These are phyloP conservation scores for Sula dactylatra DNA, from an alignment of 2,113 vertebrate species.

Conservation along the genomic window DNA sequence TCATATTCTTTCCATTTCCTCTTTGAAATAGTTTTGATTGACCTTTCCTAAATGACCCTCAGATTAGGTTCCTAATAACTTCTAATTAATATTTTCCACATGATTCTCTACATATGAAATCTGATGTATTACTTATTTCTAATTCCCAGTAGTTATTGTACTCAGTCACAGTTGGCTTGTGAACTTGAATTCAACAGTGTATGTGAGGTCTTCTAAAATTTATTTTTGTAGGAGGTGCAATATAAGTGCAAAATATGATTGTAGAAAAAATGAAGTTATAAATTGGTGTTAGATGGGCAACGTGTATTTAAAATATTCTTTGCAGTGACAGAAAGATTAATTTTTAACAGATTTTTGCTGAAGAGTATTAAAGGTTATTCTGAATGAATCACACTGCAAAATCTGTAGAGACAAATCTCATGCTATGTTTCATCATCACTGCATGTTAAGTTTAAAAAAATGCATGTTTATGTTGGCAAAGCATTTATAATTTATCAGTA, in stretches of 20 bases:
- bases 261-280: neutral
- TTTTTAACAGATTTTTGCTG: conserved; percentile 5
- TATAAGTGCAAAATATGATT: neutral
- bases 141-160: neutral
- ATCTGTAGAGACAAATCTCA: neutral
- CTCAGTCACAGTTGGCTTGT: neutral
- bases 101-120: neutral
- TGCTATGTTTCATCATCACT: neutral
- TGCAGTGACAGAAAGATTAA: neutral
- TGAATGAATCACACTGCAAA: neutral
- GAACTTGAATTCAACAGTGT: neutral
- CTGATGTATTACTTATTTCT: neutral
- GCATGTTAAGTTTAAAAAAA: neutral
- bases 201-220: neutral
- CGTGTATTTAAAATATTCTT: neutral
- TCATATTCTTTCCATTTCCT: neutral
- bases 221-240: neutral
- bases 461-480: neutral
- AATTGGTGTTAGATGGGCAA: neutral
- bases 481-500: neutral
- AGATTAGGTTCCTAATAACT: neutral
- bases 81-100: neutral
- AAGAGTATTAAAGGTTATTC: neutral
- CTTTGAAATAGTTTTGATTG: neutral
- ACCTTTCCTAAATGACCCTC: neutral